Percentiles rank a stretch among this genome's conserved stretches.
Evolutionary conservation across 1,140 invertebrate species (phyloP).

Genomic region (Caligus rogercresseyi): DNA sequence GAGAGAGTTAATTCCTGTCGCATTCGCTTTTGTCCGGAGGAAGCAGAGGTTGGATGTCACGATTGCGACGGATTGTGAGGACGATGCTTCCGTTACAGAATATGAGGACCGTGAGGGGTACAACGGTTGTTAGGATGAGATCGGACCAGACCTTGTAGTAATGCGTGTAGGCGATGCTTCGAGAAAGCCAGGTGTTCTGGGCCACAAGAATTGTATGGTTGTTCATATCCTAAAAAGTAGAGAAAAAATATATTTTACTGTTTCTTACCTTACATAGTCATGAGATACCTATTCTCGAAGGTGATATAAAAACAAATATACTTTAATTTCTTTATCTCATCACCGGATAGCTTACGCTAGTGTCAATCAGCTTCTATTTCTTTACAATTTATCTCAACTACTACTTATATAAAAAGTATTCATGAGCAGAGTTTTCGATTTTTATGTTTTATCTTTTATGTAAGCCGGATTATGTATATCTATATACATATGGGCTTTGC

Average conservation of each 20-base stretch:
- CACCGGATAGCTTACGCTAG: too few species aligned
- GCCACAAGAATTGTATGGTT: slow-evolving; percentile 1
- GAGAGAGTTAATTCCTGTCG: neutral
- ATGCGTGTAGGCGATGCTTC: slow-evolving; percentile 1
- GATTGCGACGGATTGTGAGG: neutral
- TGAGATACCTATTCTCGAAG: too few species aligned
- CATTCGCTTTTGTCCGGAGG: neutral
- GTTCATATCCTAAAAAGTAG: neutral
- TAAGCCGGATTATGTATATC: too few species aligned
- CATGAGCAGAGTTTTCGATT: too few species aligned
- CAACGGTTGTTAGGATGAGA: slow-evolving; percentile 13
- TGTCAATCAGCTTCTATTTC: too few species aligned
- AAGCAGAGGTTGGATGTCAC: neutral
- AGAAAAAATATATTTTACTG: slow-evolving; percentile 3
- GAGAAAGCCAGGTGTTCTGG: neutral
- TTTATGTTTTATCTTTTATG: too few species aligned
- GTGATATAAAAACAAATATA: too few species aligned
- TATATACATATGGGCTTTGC: too few species aligned
- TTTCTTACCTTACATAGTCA: too few species aligned
- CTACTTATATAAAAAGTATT: too few species aligned
- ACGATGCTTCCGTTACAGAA: slow-evolving; percentile 11
- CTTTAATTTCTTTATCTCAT: too few species aligned
- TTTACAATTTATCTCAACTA: too few species aligned
- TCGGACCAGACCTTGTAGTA: slow-evolving; percentile 18
- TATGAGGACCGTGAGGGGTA: slow-evolving; percentile 7